phyloP scores from a whole-genome alignment of 1,140 invertebrate species.

The Melitaea cinxia region DNA sequence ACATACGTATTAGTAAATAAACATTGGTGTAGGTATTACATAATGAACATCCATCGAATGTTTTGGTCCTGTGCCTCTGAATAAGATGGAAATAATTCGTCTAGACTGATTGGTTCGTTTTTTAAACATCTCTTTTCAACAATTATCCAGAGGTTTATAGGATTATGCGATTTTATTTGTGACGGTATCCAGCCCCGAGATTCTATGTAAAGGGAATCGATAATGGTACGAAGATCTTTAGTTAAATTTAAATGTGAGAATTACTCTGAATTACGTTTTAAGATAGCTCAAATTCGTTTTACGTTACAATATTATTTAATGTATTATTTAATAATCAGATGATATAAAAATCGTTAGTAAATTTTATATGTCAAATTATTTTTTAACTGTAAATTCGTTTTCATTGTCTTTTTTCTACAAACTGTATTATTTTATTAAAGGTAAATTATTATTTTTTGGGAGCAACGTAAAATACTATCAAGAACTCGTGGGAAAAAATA shows the following conservation, averaged over 20 bases:
- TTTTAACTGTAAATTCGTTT: too few relatives aligned
- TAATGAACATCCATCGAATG: conserved; percentile 59
- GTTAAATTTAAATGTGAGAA: background rate
- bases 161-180: conserved; percentile 1
- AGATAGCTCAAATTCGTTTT: too few relatives aligned
- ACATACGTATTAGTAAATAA: conserved; percentile 80
- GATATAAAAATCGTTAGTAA: too few relatives aligned
- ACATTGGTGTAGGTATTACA: conserved; percentile 71
- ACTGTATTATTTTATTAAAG: too few relatives aligned
- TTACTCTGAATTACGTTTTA: background rate
- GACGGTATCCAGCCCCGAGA: background rate
- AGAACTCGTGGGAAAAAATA: background rate
- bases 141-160: background rate
- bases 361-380: too few relatives aligned
- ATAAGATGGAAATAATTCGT: background rate
- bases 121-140: background rate
- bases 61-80: conserved; percentile 39
- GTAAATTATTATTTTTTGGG: too few relatives aligned
- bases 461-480: background rate
- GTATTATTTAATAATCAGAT: too few relatives aligned
- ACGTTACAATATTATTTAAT: too few relatives aligned
- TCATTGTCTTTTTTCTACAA: too few relatives aligned
- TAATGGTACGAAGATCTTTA: background rate
- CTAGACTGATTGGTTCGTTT: background rate
- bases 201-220: background rate